Base-by-base conservation (phyloP, 2,113 vertebrate species). In the Sinosuthora webbiana region DNA sequence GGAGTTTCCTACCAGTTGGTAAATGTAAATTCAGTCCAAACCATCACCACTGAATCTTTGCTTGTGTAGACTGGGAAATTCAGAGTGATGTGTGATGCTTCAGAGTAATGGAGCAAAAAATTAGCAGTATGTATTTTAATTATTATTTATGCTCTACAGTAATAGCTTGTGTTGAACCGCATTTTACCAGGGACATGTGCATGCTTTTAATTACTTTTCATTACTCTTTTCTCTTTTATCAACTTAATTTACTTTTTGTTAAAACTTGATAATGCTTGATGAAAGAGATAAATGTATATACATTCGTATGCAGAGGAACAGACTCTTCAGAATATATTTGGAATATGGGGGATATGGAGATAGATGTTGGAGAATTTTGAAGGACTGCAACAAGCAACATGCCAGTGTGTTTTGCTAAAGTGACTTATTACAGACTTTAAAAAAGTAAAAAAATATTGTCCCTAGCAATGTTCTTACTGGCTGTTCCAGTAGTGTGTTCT, bases 81-180 rank as follows among this genome's bases (percentile, higher is more conserved):
- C 69, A 81, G 59, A 81, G 57, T 53, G 68, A 68, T 90, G 62
- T 79, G 37, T 82, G 89, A 80, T 88, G 59, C 37, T 55, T 92
- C 91, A 41, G 53, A 96, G 93, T 94, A 97, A 97, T 96, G 96
- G 97, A 95, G 97, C 81, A 50, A 96, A 96, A 98, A 97, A 97
- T 96, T 82, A 94, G 83, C 87, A 96, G 73, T 96, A 68, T 88
- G 62, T 63, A 41, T 96, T 98, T 98, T 98, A 97, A 97, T 97
- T 97, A 89, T 96, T 97, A 97, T 94, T 95, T 97, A 95, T 95
- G 90, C 53, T 75, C 84, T 78, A n/a, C 74, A 89, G 77, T 85
- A 76, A 64, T 69, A 81, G 78, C 71, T 96, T 81, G 45, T 96
- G 74, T 91, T 94, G 95, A 89, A 93, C 77, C 95, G 77, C 94